phyloP scores from a whole-genome alignment of 2,797 vertebrate genomes.

The Lagothrix lagotricha region DNA sequence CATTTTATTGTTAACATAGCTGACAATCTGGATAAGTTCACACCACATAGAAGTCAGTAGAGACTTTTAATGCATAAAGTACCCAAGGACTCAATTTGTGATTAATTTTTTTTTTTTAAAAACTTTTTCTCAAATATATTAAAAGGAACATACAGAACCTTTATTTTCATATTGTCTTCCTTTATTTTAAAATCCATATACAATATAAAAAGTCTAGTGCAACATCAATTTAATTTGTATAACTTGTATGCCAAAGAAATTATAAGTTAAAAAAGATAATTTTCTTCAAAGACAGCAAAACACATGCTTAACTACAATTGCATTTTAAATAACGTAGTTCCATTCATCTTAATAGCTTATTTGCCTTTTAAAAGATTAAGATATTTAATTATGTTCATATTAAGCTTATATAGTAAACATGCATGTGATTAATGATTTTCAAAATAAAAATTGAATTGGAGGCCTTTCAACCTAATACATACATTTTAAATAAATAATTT shows the following conservation, averaged over 20 bases:
- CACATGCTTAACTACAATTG: conserved; percentile 69
- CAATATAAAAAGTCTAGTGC: background rate
- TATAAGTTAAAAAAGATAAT: conserved; percentile 58
- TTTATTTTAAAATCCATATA: conserved; percentile 43
- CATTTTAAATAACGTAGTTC: conserved; percentile 66
- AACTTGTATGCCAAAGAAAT: conserved; percentile 46
- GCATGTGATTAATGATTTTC: conserved; percentile 69
- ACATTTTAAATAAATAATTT: background rate
- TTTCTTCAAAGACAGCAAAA: conserved; percentile 52
- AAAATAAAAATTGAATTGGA: conserved; percentile 30
- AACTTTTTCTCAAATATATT: background rate
- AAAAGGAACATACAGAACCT: background rate
- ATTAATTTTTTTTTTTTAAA: background rate
- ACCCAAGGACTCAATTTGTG: background rate
- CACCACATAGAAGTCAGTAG: background rate
- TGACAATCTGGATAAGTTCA: conserved; percentile 40
- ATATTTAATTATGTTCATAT: conserved; percentile 80
- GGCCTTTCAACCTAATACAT: conserved; percentile 46
- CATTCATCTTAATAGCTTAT: conserved; percentile 80
- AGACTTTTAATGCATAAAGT: conserved; percentile 5
- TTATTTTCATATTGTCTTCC: background rate
- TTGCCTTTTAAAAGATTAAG: conserved; percentile 80
- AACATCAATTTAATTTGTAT: background rate
- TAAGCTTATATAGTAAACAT: conserved; percentile 69
- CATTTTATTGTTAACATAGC: conserved; percentile 11